Base-by-base conservation (phyloP, 1,140 invertebrate genomes). In the Aphaenogaster floridana region DNA sequence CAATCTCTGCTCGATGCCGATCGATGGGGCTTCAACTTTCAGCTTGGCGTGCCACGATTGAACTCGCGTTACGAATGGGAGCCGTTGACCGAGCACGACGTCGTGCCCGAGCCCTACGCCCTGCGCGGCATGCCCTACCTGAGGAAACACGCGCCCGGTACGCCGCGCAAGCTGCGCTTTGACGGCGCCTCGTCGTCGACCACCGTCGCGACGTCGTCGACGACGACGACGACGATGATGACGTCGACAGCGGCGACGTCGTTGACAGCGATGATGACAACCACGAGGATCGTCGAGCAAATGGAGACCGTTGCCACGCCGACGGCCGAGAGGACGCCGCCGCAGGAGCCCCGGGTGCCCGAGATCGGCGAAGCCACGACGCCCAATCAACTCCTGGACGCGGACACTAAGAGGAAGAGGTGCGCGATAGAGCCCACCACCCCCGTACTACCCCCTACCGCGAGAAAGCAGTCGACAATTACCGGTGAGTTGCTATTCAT, bases 1-100 rank as follows among this genome's bases (percentile, higher is more conserved):
- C 95, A 96, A 80, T 93, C 95, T 0, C 39, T 93, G 2, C 90
- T 94, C 4, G 95, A 96, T 68, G 92, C 94, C 28, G 93, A 96
- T 28, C 92, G 94, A 72, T 96, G 95, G 96, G 96, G 95, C 48
- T 96, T 96, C 77, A 96, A 96, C 83, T 96, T 96, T 87, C 88
- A 92, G 21, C 86, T 93, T 21, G 96, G 95, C 74, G 72, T 93
- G 76, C 95, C 96, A 0, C 90, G 72, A 5, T 76, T 88, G 4
- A 94, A 94, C 59, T 92, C 94, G n/a, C 92, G 95, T 21, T 96
- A 94, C 88, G 93, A 94, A 4, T 96, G 95, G 95, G 90, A 95
- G 36, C 57, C 92, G 13, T 52, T 95, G 13, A 93, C 91, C 0
- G 83, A 94, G 0, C 81, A 91, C 15, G 95, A 95, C 13, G 69